Evolutionary conservation across 2,888 invertebrate genomes (phyloP).

Genomic region (Cantharis rustica): DNA sequence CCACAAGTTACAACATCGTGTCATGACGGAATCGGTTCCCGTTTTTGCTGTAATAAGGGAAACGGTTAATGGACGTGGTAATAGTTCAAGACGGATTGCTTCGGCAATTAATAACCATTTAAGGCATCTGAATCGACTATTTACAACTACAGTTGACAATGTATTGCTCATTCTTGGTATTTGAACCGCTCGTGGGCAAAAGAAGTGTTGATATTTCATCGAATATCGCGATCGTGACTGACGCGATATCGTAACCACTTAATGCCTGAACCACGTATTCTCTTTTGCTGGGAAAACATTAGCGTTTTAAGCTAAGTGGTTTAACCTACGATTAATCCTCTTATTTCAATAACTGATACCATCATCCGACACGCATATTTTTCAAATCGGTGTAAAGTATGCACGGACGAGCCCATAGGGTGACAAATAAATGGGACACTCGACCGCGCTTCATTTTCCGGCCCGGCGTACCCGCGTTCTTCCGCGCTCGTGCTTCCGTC

Average conservation of each 20-base stretch:
- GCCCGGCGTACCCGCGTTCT: neutral
- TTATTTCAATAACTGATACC: slow-evolving; percentile 23
- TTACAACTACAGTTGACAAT: slow-evolving; percentile 15
- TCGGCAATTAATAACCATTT: slow-evolving; percentile 19
- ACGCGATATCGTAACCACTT: slow-evolving; percentile 17
- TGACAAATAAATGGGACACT: neutral
- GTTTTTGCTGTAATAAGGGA: slow-evolving; percentile 14
- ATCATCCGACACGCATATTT: slow-evolving; percentile 19
- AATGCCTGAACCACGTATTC: slow-evolving; percentile 22
- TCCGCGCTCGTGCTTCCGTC: no score
- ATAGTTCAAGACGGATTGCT: slow-evolving; percentile 9
- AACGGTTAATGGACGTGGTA: slow-evolving; percentile 4
- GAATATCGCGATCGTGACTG: slow-evolving; percentile 30
- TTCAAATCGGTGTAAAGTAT: neutral
- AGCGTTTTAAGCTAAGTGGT: slow-evolving; percentile 17
- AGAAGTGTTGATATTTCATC: slow-evolving; percentile 26
- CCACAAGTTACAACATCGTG: slow-evolving; percentile 9
- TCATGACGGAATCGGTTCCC: neutral
- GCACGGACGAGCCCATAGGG: neutral
- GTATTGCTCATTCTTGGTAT: slow-evolving; percentile 20
- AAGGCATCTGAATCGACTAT: slow-evolving; percentile 4
- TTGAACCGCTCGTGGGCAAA: slow-evolving; percentile 10
- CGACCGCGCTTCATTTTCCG: neutral
- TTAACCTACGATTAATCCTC: slow-evolving; percentile 16
- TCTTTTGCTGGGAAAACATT: slow-evolving; percentile 19